Evolutionary conservation across 2,888 invertebrate species (phyloP).

Genomic region (Pseudoips prasinana): DNA sequence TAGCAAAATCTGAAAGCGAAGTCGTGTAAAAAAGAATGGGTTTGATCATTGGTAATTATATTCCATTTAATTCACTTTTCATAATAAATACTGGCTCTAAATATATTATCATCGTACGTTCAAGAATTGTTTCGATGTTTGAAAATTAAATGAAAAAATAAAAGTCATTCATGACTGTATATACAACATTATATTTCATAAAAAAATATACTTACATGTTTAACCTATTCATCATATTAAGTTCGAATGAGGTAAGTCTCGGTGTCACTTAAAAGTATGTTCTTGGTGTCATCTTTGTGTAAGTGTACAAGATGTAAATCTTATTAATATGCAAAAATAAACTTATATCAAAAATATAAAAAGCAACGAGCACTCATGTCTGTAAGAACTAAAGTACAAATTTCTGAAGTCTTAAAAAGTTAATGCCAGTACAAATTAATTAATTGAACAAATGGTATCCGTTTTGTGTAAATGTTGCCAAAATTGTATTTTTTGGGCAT

Average conservation of each 20-base stretch:
- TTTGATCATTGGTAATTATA: constrained; percentile 31
- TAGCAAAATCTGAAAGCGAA: constrained; percentile 19
- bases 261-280: constrained; percentile 61
- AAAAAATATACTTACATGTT: constrained; percentile 32
- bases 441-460: constrained; percentile 48
- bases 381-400: constrained; percentile 78
- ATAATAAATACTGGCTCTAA: constrained; percentile 38
- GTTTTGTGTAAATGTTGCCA: constrained; percentile 78
- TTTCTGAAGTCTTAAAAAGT: constrained; percentile 71
- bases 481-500: constrained; percentile 74
- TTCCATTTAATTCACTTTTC: constrained; percentile 33
- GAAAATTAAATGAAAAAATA: constrained; percentile 28
- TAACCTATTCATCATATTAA: constrained; percentile 40
- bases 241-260: constrained; percentile 61
- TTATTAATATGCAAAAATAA: constrained; percentile 38
- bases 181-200: constrained; percentile 52
- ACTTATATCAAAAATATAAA: constrained; percentile 37
- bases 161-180: constrained; percentile 58
- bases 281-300: constrained; percentile 70
- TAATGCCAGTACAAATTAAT: constrained; percentile 81
- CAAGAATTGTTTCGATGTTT: constrained; percentile 38
- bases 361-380: constrained; percentile 69
- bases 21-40: constrained; percentile 19
- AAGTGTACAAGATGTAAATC: constrained; percentile 47
- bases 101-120: constrained; percentile 30